Conservation (phyloP, 64 coral and sea anemone genomes). For the Dendrophyllia cribrosa region DNA sequence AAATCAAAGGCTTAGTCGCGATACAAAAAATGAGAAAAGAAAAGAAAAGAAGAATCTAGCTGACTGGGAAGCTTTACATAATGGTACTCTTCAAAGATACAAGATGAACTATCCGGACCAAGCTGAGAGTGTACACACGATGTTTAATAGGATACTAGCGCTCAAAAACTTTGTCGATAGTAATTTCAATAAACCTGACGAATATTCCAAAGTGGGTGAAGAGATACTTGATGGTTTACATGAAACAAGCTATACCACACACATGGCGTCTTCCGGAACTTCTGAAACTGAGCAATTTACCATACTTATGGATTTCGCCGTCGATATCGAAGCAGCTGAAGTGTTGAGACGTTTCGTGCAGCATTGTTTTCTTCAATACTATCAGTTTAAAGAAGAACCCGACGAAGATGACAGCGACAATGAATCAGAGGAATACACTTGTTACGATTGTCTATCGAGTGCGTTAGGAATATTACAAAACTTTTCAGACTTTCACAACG, state of each 20-base stretch:
- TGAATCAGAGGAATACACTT: neutral
- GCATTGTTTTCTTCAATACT: neutral
- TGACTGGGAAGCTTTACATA: neutral
- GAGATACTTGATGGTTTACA: neutral
- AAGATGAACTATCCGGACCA: neutral
- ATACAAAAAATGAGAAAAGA: neutral
- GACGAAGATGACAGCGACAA: neutral
- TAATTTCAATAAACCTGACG: neutral
- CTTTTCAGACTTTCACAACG: neutral
- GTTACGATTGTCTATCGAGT: neutral
- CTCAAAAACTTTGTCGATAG: neutral
- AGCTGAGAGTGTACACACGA: neutral
- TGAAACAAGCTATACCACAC: neutral
- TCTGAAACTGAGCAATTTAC: neutral
- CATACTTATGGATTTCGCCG: neutral
- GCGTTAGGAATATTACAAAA: neutral
- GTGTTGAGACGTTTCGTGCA: neutral
- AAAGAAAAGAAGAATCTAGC: neutral
- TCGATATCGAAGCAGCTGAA: constrained; percentile 8
- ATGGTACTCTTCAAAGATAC: neutral
- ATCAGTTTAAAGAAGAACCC: neutral
- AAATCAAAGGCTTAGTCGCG: neutral
- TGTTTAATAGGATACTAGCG: neutral
- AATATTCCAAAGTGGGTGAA: neutral
- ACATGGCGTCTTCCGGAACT: neutral